Percentiles rank a stretch among this genome's conserved stretches.
phyloP scores from a whole-genome alignment of 2,113 vertebrate genomes.

The Xenus cinereus region DNA sequence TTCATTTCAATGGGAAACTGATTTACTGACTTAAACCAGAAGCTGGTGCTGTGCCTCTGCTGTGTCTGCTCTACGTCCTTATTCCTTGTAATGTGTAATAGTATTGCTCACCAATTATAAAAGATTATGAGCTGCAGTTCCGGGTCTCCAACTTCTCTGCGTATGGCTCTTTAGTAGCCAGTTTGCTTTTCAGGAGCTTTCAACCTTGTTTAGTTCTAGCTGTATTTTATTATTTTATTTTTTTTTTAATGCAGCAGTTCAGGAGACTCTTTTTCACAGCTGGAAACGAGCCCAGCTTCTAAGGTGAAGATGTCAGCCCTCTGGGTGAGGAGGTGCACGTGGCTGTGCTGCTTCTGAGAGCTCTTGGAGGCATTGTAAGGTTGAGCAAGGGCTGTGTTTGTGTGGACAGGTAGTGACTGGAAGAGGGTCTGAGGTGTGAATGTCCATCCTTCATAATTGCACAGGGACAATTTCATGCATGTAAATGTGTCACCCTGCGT shows the following conservation, averaged over 20 bases:
- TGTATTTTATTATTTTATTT: neutral
- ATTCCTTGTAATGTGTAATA: neutral
- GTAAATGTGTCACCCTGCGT: neutral
- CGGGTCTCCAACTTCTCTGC: neutral
- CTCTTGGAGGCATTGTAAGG: neutral
- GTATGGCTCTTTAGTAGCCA: neutral
- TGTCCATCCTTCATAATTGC: neutral
- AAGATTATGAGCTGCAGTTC: neutral
- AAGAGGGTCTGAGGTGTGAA: neutral
- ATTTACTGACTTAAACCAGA: neutral
- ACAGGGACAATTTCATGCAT: neutral
- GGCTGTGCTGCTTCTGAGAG: neutral
- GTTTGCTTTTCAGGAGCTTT: neutral
- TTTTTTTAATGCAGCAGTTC: neutral
- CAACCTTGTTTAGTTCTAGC: neutral
- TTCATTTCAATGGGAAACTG: neutral
- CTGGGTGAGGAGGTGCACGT: neutral
- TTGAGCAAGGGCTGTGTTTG: neutral
- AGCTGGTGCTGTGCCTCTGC: neutral
- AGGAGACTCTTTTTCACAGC: neutral
- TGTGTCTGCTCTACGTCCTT: fast-evolving
- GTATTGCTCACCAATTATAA: neutral
- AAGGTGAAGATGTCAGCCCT: neutral
- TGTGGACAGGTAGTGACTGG: neutral
- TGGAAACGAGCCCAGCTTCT: neutral